Evolutionary conservation across 2,888 invertebrate species (phyloP).

Genomic region (Drosophila pseudotalamancana): DNA sequence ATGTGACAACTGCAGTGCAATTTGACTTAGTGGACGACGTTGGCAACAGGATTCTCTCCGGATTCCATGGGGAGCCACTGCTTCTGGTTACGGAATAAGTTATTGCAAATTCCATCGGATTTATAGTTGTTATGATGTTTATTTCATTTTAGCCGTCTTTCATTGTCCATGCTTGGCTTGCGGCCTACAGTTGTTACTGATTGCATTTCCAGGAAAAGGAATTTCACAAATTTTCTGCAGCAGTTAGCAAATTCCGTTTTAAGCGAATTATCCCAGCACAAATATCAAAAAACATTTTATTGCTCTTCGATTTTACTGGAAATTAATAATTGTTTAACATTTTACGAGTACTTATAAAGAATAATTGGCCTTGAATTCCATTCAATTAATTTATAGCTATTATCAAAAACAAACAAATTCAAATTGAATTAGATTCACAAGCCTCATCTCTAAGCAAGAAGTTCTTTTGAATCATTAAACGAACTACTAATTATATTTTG

Average conservation of each 20-base stretch:
- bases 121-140: conserved; percentile 28
- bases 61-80: conserved; percentile 11
- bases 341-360: no score
- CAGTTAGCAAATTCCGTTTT: neutral
- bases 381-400: no score
- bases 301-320: neutral
- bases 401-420: no score
- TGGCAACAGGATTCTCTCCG: conserved; percentile 11
- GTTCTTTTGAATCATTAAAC: no score
- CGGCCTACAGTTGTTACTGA: neutral
- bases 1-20: conserved; percentile 59
- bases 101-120: conserved; percentile 36
- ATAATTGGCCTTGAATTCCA: no score
- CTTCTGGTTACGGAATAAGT: conserved; percentile 16
- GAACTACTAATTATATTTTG: no score
- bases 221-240: neutral
- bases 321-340: no score
- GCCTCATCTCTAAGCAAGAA: no score
- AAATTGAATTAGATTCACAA: no score
- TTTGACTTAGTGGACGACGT: conserved; percentile 41
- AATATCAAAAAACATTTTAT: neutral
- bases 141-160: conserved; percentile 6
- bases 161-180: conserved; percentile 2
- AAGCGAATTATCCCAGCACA: neutral
- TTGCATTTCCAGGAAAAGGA: neutral